These are phyloP conservation scores for Oreonectes daqikongensis DNA, from an alignment of 2,797 vertebrate genomes.

Conservation along the genomic window DNA sequence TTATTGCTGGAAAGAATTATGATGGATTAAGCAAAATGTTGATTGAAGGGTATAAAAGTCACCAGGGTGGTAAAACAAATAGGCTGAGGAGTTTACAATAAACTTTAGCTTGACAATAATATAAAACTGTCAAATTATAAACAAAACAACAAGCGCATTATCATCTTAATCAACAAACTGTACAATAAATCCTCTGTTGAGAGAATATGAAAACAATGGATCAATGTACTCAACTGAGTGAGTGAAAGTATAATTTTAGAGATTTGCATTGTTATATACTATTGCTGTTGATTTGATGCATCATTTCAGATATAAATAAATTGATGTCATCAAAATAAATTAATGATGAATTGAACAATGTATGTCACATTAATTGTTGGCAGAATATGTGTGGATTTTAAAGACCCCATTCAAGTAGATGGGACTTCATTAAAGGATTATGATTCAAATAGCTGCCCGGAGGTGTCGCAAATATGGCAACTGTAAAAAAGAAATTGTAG, in stretches of 20 bases:
- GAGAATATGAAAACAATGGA: not conserved
- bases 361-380: too few species aligned
- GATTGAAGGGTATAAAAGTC: slow-evolving; percentile 11
- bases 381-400: too few species aligned
- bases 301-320: too few species aligned
- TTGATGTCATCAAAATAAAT: too few species aligned
- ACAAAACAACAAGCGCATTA: not conserved
- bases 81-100: not conserved
- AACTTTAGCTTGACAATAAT: not conserved
- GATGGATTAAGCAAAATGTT: not conserved
- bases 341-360: too few species aligned
- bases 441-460: too few species aligned
- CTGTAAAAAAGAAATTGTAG: too few species aligned
- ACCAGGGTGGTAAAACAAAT: not conserved
- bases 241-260: not conserved
- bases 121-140: not conserved
- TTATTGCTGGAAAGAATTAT: not conserved
- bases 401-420: too few species aligned
- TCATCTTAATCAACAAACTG: not conserved
- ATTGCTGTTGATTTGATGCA: not conserved
- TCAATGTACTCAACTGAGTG: not conserved
- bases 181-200: not conserved
- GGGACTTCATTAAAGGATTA: too few species aligned
- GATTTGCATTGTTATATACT: not conserved
- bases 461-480: too few species aligned